Evolutionary conservation across 1,140 invertebrate species (phyloP), one percentile per base, ranked within the genome.

Genomic region (Ips typographus): DNA sequence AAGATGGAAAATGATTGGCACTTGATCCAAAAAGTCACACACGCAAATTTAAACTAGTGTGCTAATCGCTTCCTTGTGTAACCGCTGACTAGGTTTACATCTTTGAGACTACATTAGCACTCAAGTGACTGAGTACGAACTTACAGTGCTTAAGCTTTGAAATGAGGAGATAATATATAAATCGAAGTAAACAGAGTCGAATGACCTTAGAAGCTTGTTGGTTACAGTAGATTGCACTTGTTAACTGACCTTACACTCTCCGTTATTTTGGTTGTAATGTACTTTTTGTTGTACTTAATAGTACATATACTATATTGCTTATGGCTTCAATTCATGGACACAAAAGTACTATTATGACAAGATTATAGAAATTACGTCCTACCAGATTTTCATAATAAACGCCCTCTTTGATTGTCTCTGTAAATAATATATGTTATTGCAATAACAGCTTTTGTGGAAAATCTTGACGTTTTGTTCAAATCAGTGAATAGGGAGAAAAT

Each of bases 191-290:
- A 65, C 63, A 22, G 5, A 65, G 6, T 36, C 40, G 56, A 65
- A 37, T 40, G 65, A 68, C 65, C 65, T 60, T 44, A 60, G 40
- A 51, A 49, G 56, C 65, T 57, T 41, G 36, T 59, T n/a, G 56
- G 55, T 51, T 49, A 59, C 38, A 52, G 37, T 68, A 68, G 65
- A 68, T 68, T 68, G 65, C 65, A 68, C 65, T 68, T 68, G 65
- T 68, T 68, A 57, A 59, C 65, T 68, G 65, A 68, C 65, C 65
- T 67, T 67, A 67, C 44, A 59, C 43, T 65, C 51, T 40, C 65
- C 65, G 65, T 68, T 68, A 60, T 68, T 68, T 68, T 68, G 65
- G 56, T 60, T 41, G 52, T 68, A 68, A 68, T 68, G 56, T 59
- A 52, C 65, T 68, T 68, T 68, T 68, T 68, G 22, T 59, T 51